A percentile compares a stretch with the other conserved stretches of the same genome.
These are phyloP conservation scores for Phalangium opilio DNA, from an alignment of 2,888 invertebrate genomes.

Conservation along the genomic window DNA sequence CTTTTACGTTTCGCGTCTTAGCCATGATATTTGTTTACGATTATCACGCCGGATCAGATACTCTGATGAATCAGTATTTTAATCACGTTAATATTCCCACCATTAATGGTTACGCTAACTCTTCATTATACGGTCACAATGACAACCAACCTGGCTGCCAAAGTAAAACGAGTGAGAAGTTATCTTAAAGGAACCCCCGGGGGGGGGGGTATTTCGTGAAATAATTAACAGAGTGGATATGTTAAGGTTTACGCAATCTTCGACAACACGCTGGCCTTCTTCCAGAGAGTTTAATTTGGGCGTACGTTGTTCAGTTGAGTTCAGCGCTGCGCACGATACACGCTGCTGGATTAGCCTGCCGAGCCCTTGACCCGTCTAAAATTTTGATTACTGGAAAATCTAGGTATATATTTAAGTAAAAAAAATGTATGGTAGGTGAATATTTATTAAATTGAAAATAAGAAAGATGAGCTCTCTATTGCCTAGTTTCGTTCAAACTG, in stretches of 20 bases:
- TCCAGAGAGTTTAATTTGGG: slow-evolving; percentile 86
- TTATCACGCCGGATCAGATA: slow-evolving; percentile 80
- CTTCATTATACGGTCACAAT: neutral
- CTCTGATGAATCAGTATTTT: slow-evolving; percentile 43
- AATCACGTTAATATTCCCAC: slow-evolving; percentile 5
- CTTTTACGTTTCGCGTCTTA: slow-evolving; percentile 27
- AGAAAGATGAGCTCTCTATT: no score
- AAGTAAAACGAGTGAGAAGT: no score
- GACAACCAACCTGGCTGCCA: no score
- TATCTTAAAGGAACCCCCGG: no score
- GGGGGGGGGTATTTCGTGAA: no score
- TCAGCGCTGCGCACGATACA: slow-evolving; percentile 85
- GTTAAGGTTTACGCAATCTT: slow-evolving; percentile 13
- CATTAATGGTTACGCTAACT: neutral
- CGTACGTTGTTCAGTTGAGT: slow-evolving; percentile 84
- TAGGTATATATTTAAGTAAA: slow-evolving; percentile 12
- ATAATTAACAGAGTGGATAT: no score
- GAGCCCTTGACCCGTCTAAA: slow-evolving; percentile 81
- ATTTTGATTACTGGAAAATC: slow-evolving; percentile 58
- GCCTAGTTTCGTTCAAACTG: no score
- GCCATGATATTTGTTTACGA: slow-evolving; percentile 93
- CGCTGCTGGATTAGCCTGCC: slow-evolving; percentile 54
- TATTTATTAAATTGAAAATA: no score
- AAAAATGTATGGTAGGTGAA: no score
- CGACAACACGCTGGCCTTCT: slow-evolving; percentile 38